Conservation (phyloP, 37 sponge, comb jelly and placozoan genomes). For the Eunapius fragilis region DNA sequence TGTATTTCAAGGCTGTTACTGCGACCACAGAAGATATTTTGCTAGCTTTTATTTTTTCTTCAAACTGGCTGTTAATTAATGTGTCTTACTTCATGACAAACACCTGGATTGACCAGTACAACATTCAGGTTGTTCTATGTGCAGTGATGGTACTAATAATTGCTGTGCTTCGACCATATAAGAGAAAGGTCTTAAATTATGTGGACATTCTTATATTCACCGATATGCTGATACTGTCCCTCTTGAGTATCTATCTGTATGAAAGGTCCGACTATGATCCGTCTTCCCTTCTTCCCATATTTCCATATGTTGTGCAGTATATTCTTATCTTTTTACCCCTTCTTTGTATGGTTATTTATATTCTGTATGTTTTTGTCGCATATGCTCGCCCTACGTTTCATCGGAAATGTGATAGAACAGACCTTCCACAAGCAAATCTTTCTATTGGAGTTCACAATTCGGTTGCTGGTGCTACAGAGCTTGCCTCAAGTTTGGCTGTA, state of each 20-base stretch:
- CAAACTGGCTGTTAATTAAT: constrained; percentile 32
- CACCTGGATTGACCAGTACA: constrained; percentile 25
- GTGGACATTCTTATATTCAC: constrained; percentile 56
- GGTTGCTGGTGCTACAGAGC: too few species aligned
- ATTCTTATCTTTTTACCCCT: constrained; percentile 44
- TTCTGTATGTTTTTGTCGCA: not conserved
- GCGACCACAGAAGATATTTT: constrained; percentile 38
- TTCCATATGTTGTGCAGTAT: constrained; percentile 23
- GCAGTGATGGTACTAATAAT: constrained; percentile 6
- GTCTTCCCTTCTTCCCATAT: not conserved
- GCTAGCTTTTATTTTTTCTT: constrained; percentile 57
- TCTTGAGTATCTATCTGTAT: constrained; percentile 39
- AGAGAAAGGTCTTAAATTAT: constrained; percentile 22
- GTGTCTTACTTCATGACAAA: constrained; percentile 4
- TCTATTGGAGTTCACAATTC: too few species aligned
- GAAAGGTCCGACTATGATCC: too few species aligned
- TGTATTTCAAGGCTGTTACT: constrained; percentile 61
- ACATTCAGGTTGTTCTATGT: constrained; percentile 10
- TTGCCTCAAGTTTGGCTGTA: too few species aligned
- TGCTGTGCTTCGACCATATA: constrained; percentile 50
- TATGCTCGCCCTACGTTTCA: too few species aligned
- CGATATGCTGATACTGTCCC: constrained; percentile 35
- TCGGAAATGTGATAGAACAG: too few species aligned
- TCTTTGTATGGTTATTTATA: constrained; percentile 20
- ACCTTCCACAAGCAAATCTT: too few species aligned